Base-by-base conservation (phyloP, 2,888 invertebrate genomes). In the Drosophila eohydei region DNA sequence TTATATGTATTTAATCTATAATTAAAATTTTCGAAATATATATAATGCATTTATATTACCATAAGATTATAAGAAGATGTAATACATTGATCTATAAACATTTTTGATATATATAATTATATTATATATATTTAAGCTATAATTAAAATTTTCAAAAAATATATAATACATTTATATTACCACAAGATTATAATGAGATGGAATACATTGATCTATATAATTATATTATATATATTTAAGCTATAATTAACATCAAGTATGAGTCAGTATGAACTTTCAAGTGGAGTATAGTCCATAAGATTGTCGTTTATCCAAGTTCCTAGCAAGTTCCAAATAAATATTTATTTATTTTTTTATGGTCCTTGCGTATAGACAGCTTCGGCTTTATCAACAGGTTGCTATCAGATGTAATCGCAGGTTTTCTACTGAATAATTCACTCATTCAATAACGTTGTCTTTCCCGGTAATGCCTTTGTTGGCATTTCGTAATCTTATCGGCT, bases 401-500 rank as follows among this genome's bases (percentile, higher is more conserved):
- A 46, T 36, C 26, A 30, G 2, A n/a, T 41, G 12, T 36, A 34
- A 51, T 58, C 36, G 34, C 30, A 5, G 14, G 9, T 44, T 48
- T 57, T 41, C 51, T 44, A 38, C 51, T 36, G 44, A 58, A 60
- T 44, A 60, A 41, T 12, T 38, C 32, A 51, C 21, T 64, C 71
- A 77, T 76, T 60, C 54, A 60, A 62, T 36, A 46, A 30, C 36
- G n/a, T 36, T 61, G 44, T 21, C 36, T 63, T 63, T 67, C 62
- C 54, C 48, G 43, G 14, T 68, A 72, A 66, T 58, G 34, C n/a
- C 43, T 26, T 73, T 75, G 67, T 71, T 34, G 34, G 34, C 58
- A 58, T 36, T 52, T 14, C 55, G 54, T 62, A 74, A 86, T 86
- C 89, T 84, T 84, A 84, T 84, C 89, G 48, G 4, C 81, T 51